Conservation (phyloP, 2,797 vertebrate species). For the Sandelia bainsii region DNA sequence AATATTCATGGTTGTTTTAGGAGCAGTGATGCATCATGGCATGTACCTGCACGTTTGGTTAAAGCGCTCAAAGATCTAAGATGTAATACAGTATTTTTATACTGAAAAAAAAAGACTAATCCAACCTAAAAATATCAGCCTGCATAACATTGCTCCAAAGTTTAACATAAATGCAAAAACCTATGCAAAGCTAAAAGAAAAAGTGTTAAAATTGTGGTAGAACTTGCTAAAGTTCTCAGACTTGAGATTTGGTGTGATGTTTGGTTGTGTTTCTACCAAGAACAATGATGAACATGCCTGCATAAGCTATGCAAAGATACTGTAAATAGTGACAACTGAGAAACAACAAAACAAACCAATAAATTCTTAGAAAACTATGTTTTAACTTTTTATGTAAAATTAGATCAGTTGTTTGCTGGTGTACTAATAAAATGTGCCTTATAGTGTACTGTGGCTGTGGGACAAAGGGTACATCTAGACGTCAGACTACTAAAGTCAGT, state of each 20-base stretch:
- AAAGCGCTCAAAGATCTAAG: not conserved
- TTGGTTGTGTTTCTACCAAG: not conserved
- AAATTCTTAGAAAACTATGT: not conserved
- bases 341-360: not conserved
- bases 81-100: not conserved
- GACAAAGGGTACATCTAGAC: constrained; percentile 43
- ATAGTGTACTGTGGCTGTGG: not conserved
- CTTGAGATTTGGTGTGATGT: not conserved
- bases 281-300: not conserved
- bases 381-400: not conserved
- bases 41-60: not conserved
- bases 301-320: not conserved
- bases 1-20: not conserved
- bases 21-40: not conserved
- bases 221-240: not conserved
- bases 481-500: constrained; percentile 21
- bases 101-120: not conserved
- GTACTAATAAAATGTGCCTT: not conserved
- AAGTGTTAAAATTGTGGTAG: not conserved
- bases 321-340: not conserved
- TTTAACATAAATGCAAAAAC: not conserved
- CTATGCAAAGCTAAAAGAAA: not conserved
- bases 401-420: not conserved
- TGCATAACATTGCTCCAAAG: not conserved
- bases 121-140: not conserved